phyloP scores from a whole-genome alignment of 2,888 invertebrate genomes.

The Limnephilus auricula region DNA sequence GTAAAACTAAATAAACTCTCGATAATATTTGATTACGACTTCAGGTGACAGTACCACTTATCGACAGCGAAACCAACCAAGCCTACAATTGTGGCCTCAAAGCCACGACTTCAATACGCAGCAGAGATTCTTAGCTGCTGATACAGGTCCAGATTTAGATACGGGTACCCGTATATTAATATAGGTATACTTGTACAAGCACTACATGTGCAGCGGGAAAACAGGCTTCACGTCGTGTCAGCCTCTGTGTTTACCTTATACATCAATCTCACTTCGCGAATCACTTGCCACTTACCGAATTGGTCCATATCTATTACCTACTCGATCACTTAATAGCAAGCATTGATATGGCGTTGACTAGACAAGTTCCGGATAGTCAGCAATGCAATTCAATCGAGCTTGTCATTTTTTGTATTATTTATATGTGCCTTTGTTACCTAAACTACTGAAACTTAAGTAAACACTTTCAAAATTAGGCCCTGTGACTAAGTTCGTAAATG shows the following conservation, averaged over 20 bases:
- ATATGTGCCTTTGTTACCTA: neutral
- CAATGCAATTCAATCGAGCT: neutral
- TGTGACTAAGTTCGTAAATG: neutral
- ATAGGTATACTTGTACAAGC: too few species aligned
- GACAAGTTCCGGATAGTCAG: neutral
- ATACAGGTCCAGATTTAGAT: neutral
- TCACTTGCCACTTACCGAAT: neutral
- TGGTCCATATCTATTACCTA: neutral
- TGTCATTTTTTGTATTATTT: neutral
- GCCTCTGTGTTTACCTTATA: neutral
- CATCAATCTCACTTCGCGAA: neutral
- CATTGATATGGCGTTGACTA: neutral
- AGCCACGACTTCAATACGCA: neutral
- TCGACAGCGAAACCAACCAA: slow-evolving; percentile 96
- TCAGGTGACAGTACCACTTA: slow-evolving; percentile 30
- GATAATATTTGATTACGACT: neutral
- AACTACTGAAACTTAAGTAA: neutral
- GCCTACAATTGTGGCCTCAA: neutral
- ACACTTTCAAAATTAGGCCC: neutral
- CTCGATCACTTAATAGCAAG: neutral
- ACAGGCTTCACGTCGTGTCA: neutral
- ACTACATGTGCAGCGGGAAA: neutral
- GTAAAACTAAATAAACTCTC: neutral
- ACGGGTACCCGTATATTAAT: neutral
- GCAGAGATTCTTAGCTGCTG: neutral